Evolutionary conservation across 2,113 vertebrate species (phyloP), one percentile per base, ranked within the genome.

Genomic region (Anhinga rufa): DNA sequence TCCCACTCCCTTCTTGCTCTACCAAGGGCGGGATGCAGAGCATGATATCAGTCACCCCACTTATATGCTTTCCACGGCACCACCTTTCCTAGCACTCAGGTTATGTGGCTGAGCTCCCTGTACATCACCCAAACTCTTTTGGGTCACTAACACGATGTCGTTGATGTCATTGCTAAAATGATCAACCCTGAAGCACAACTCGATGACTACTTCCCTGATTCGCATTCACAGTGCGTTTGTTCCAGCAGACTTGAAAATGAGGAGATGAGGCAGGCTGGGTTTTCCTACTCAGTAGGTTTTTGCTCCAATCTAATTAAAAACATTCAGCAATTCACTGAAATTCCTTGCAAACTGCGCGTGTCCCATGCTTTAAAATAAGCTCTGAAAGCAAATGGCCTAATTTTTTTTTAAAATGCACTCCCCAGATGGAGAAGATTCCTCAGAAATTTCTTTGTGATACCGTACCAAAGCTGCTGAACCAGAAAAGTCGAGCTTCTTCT

Each of bases 1-100:
- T 86, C 38, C 32, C 52, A 81, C 5, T 10, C 7, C 21, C 19
- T 86, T 60, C 69, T 25, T 62, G 20, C 26, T 70, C 40, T 32
- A 16, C 19, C 5, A 6, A 60, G 11, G 25, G 29, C 0, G 1
- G 62, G 36, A 46, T 32, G 40, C 32, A 49, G 19, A 55, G 26
- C 9, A 9, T 2, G 18, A 44, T 4, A 64, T 40, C 32, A 51
- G 58, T 12, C 61, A 79, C 65, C 55, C 40, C 58, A 31, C 21
- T 10, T 21, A 2, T 1, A 31, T 0, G 1, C 25, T 49, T 70
- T 65, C 40, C 16, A 57, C 0, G 0, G 60, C 44, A 92, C 17
- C 34, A 64, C 14, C 21, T 61, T 64, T 72, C 57, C 77, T 40
- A 76, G 10, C 10, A 19, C 8, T 34, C 64, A 40, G 65, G 49